Percentiles rank a stretch among this genome's conserved stretches.
These are phyloP conservation scores for Lasiommata megera DNA, from an alignment of 2,888 invertebrate species.

Conservation along the genomic window DNA sequence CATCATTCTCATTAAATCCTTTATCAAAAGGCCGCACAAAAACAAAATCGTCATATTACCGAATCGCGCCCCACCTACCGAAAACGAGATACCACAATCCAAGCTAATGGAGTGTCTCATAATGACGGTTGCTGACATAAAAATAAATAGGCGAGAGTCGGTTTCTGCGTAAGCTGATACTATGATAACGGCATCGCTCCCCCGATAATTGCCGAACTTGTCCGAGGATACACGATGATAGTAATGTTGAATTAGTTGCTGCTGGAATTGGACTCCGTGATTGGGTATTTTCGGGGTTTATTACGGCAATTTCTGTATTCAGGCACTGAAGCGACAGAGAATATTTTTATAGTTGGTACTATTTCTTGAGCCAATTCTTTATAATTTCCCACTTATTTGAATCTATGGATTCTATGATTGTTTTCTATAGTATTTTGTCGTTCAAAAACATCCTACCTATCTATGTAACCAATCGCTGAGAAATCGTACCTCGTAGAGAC, in stretches of 20 bases:
- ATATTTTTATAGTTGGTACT: too few relatives aligned
- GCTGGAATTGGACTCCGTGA: conserved; percentile 33
- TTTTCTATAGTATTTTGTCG: too few relatives aligned
- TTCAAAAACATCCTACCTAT: too few relatives aligned
- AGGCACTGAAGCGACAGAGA: too few relatives aligned
- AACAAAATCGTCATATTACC: conserved; percentile 50
- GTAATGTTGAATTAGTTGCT: conserved; percentile 65
- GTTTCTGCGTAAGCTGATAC: conserved; percentile 82
- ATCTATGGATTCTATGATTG: too few relatives aligned
- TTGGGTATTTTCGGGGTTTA: neutral
- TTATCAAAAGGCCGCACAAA: conserved; percentile 29
- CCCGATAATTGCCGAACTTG: conserved; percentile 80
- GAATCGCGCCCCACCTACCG: conserved; percentile 76
- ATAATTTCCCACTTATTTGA: too few relatives aligned
- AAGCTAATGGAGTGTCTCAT: conserved; percentile 82
- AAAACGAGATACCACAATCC: conserved; percentile 79
- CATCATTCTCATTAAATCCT: conserved; percentile 19
- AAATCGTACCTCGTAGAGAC: too few relatives aligned
- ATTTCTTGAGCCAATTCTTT: too few relatives aligned
- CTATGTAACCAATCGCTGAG: too few relatives aligned
- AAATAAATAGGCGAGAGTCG: conserved; percentile 81
- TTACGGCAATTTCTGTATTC: too few relatives aligned
- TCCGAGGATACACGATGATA: conserved; percentile 48
- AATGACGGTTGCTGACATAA: conserved; percentile 82
- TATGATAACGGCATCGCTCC: conserved; percentile 80